Evolutionary conservation across 2,113 vertebrate species (phyloP).

Genomic region (Platysternon megacephalum): DNA sequence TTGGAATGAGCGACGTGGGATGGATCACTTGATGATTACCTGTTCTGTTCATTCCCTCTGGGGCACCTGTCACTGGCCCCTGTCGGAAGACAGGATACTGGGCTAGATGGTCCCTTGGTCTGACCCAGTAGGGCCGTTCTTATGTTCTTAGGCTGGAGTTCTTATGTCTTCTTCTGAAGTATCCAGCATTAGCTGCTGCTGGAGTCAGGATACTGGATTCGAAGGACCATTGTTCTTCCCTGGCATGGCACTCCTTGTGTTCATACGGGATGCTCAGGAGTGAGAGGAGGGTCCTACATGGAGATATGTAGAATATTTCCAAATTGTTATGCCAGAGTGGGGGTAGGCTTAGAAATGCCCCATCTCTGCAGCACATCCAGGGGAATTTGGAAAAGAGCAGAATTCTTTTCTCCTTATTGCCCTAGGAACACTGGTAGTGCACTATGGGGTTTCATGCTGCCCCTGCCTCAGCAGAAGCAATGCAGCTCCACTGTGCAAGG

Average conservation of each 20-base stretch:
- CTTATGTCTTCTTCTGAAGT: background rate
- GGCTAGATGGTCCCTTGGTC: too few relatives aligned
- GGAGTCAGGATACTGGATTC: background rate
- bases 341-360: background rate
- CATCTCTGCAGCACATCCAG: background rate
- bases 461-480: background rate
- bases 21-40: too few relatives aligned
- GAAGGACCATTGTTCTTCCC: background rate
- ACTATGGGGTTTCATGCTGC: background rate
- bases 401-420: background rate
- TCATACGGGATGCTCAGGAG: background rate
- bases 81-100: too few relatives aligned
- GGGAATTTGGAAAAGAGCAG: background rate
- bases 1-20: too few relatives aligned
- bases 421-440: background rate
- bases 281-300: background rate
- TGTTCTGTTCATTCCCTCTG: too few relatives aligned
- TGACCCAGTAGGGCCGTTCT: too few relatives aligned
- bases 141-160: background rate
- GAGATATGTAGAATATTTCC: background rate
- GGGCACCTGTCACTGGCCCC: too few relatives aligned
- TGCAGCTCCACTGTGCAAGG: background rate
- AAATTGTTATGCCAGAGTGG: background rate
- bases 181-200: background rate
- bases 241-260: background rate